Evolutionary conservation across 2,888 invertebrate species (phyloP).

Genomic region (Cataglyphis albicans): DNA sequence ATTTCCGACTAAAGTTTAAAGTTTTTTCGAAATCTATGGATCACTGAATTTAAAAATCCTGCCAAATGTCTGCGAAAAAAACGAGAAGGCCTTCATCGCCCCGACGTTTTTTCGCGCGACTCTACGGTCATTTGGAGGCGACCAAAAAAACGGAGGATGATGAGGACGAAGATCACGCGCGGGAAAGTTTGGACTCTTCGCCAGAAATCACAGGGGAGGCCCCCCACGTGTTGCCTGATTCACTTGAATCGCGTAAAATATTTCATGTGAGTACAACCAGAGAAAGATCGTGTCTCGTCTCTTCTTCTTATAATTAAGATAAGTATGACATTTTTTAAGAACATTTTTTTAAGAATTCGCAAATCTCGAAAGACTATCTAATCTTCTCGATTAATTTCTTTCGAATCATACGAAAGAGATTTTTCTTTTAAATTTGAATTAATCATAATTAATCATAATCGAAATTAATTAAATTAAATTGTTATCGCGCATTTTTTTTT

Average conservation of each 20-base stretch:
- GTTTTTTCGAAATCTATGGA: background rate
- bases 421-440: background rate
- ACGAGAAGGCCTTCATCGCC: conserved; percentile 90
- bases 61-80: conserved; percentile 76
- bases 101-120: conserved; percentile 92
- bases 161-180: conserved; percentile 64
- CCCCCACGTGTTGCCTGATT: conserved; percentile 31
- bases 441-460: too few relatives aligned
- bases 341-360: background rate
- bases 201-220: conserved; percentile 61
- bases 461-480: background rate
- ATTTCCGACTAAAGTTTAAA: background rate
- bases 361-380: background rate
- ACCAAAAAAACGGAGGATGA: conserved; percentile 69
- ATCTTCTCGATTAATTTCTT: background rate
- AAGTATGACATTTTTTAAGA: background rate
- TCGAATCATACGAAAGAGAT: background rate
- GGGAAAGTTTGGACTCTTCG: conserved; percentile 53
- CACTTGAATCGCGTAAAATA: conserved; percentile 37
- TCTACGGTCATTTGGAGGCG: conserved; percentile 92
- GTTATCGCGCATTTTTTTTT: background rate
- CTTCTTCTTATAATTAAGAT: background rate
- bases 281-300: background rate
- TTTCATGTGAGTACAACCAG: conserved; percentile 24
- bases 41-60: background rate